Conservation (phyloP, 2,888 invertebrate species). For the Tholera decimalis region DNA sequence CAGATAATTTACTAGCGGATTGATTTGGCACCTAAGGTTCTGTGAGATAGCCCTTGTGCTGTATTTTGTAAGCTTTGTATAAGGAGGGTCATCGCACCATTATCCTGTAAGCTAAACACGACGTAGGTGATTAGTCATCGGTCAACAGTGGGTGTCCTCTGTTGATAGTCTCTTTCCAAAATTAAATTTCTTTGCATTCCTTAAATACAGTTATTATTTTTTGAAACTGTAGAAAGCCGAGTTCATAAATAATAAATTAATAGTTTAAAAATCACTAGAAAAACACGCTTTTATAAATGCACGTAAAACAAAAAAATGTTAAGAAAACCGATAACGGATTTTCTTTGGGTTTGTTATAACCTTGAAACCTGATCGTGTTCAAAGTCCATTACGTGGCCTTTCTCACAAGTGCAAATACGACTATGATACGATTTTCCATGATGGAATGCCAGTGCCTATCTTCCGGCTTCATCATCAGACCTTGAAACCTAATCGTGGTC, state of each 20-base stretch:
- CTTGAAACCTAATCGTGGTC: too few species aligned
- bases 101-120: conserved; percentile 19
- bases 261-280: not conserved
- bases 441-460: too few species aligned
- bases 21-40: not conserved
- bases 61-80: conserved; percentile 12
- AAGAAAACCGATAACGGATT: too few species aligned
- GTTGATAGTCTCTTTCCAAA: conserved; percentile 2
- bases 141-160: conserved; percentile 29
- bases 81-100: conserved; percentile 19
- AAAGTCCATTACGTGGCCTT: too few species aligned
- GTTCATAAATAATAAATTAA: not conserved
- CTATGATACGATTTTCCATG: too few species aligned
- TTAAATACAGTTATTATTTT: not conserved
- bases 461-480: too few species aligned
- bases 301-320: too few species aligned
- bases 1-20: not conserved
- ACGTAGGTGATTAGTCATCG: conserved; percentile 10
- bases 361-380: too few species aligned
- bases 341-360: too few species aligned
- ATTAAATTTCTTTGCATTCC: conserved; percentile 1
- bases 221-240: not conserved
- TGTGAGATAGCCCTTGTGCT: not conserved
- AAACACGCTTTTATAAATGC: too few species aligned
- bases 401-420: too few species aligned